Conservation (phyloP, 2,797 vertebrate genomes). For the Moxostoma hubbsi region DNA sequence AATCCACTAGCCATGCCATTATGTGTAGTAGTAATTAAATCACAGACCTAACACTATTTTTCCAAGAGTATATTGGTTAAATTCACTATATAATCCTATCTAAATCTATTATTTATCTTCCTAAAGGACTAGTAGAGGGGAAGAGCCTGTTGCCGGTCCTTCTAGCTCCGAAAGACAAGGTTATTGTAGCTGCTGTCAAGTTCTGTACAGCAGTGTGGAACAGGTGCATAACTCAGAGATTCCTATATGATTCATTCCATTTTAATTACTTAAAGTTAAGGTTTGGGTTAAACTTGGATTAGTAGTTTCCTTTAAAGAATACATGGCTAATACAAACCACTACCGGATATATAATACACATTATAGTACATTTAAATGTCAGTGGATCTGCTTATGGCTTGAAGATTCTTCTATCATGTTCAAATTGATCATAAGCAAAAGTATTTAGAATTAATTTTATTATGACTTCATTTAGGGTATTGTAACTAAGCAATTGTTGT, state of each 20-base stretch:
- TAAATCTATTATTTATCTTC: conserved; percentile 26
- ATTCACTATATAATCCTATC: background rate
- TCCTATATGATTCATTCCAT: background rate
- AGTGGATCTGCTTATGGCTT: background rate
- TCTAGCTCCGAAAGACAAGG: conserved; percentile 82
- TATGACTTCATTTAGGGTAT: background rate
- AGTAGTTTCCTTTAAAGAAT: background rate
- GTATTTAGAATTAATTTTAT: background rate
- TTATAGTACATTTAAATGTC: background rate
- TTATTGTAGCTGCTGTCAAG: conserved; percentile 90
- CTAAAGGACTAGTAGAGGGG: conserved; percentile 72
- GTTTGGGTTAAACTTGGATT: background rate
- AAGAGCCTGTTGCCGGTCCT: conserved; percentile 68
- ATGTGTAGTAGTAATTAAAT: background rate
- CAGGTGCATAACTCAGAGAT: conserved; percentile 77
- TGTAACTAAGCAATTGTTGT: background rate
- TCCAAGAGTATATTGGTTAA: no score
- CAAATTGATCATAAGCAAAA: background rate
- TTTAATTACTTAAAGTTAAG: background rate
- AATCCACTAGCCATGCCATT: background rate
- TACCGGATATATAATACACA: background rate
- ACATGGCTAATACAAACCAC: background rate
- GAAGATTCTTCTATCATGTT: background rate
- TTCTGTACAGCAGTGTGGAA: conserved; percentile 86
- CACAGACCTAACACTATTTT: background rate